Evolutionary conservation across 2,797 vertebrate species (phyloP).

Genomic region (Rhinophrynus dorsalis): DNA sequence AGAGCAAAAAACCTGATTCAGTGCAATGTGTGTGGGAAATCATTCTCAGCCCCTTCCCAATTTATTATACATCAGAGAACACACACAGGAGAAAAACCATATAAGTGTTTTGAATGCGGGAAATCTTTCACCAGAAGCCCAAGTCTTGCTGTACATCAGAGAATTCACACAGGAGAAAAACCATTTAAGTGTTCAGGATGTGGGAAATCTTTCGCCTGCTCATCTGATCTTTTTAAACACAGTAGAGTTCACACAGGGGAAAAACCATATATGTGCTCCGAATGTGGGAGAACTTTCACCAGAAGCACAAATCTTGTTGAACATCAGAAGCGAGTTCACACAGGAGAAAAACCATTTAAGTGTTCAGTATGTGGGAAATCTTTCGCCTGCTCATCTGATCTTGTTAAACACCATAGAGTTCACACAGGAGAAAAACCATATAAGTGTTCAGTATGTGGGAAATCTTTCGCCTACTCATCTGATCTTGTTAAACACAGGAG

Average conservation of each 20-base stretch:
- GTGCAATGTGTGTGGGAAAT: no score
- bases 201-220: background rate
- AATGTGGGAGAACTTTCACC: conserved; percentile 34
- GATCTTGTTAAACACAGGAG: conserved; percentile 32
- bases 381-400: conserved; percentile 24
- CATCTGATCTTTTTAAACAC: background rate
- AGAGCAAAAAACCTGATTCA: no score
- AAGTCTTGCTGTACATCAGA: no score
- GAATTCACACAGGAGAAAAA: no score
- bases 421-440: conserved; percentile 35
- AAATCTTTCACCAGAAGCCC: no score
- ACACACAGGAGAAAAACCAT: no score
- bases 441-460: conserved; percentile 6
- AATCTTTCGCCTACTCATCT: conserved; percentile 11
- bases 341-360: conserved; percentile 35
- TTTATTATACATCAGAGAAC: no score
- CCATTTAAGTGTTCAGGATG: background rate
- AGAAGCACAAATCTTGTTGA: background rate
- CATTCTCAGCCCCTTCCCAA: no score
- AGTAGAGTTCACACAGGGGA: conserved; percentile 14
- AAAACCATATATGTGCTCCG: conserved; percentile 40
- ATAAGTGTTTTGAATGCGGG: no score
- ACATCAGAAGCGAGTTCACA: conserved; percentile 37
- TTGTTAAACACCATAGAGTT: conserved; percentile 33
- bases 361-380: conserved; percentile 40